Evolutionary conservation across 1,140 invertebrate genomes (phyloP), one percentile per base, ranked within the genome.

Genomic region (Trialeurodes vaporariorum): DNA sequence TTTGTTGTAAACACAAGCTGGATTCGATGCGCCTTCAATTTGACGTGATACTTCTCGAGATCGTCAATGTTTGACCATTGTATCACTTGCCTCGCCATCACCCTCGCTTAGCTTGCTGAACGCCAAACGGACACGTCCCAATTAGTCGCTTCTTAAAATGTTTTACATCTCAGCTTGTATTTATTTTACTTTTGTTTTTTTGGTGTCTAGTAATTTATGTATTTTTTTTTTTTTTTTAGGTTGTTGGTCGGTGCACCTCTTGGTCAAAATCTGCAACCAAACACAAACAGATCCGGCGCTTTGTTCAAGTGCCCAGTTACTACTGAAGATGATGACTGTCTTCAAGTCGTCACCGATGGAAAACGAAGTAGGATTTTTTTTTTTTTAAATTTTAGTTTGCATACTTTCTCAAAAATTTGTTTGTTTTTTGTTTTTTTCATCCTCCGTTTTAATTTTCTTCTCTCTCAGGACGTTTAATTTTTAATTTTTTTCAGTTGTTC

Each of bases 241-340:
- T 81, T 98, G 70, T 79, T 98, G 65, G 90, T 97, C 1, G 95
- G 95, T 27, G 94, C 95, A 40, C 95, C 95, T 2, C 77, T 91
- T 71, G 93, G 87, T 68, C 83, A 93, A 73, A 95, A 95, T 77
- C 77, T 83, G 64, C 91, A 96, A 78, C 91, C 92, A 1, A 81
- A 83, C 27, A 95, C 93, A 12, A 90, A 86, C 67, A 83, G 80
- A 70, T 94, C 94, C 0, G 95, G 95, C 25, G 93, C 92, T 0
- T 79, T 98, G 12, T 96, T 87, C 83, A 87, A 86, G 78, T 96
- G 94, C 79, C 87, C 89, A 0, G 78, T 96, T 13, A 86, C 85
- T 5, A 84, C 85, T 2, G 72, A 77, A 0, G 74, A 78, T 26
- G 72, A 80, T 34, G 92, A 94, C 77, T 96, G 93, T 77, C 78